These are phyloP conservation scores for Matsumyia berberina DNA, from an alignment of 2,888 invertebrate genomes.

Conservation along the genomic window DNA sequence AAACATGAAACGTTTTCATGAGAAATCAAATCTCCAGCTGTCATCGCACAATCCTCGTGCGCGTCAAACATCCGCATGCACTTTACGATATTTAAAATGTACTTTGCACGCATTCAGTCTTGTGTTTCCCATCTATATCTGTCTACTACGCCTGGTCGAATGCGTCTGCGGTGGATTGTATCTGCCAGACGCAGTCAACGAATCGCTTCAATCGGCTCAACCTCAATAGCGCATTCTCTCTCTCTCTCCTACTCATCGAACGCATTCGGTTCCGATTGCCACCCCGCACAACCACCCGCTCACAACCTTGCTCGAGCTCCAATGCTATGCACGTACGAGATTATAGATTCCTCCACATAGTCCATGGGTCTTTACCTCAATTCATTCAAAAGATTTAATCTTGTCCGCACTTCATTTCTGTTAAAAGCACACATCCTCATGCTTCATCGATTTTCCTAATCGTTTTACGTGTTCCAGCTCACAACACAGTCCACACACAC, in stretches of 20 bases:
- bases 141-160: conserved; percentile 33
- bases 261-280: conserved; percentile 29
- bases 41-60: conserved; percentile 66
- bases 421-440: conserved; percentile 76
- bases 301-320: not conserved
- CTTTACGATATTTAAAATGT: conserved; percentile 59
- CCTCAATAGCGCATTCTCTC: conserved; percentile 23
- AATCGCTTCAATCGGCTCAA: conserved; percentile 26
- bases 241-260: not conserved
- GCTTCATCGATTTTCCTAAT: conserved; percentile 76
- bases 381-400: conserved; percentile 78
- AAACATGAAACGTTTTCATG: conserved; percentile 41
- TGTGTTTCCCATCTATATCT: conserved; percentile 22
- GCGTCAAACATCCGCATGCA: conserved; percentile 53
- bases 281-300: conserved; percentile 16
- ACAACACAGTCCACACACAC: conserved; percentile 35
- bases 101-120: conserved; percentile 65
- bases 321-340: conserved; percentile 68
- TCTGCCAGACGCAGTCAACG: conserved; percentile 55
- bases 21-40: conserved; percentile 68
- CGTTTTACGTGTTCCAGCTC: conserved; percentile 76
- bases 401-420: conserved; percentile 80
- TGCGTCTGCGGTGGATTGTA: conserved; percentile 51
- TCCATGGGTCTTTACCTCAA: conserved; percentile 76
- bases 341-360: conserved; percentile 74